Conservation (phyloP, 35 echinoderm and acorn worm species). For the Eucidaris tribuloides region DNA sequence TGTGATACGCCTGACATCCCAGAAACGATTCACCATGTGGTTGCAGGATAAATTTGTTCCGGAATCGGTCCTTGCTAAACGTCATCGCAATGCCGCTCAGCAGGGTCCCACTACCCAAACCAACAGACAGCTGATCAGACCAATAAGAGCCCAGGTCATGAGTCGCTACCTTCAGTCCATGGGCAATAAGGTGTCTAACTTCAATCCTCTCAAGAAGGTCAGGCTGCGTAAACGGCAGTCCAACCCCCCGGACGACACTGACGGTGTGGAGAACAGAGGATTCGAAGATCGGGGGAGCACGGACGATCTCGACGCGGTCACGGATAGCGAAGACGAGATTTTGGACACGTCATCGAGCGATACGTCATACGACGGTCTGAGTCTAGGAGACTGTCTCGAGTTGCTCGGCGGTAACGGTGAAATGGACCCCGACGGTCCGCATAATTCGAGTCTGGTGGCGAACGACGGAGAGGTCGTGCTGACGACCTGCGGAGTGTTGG, state of each 20-base stretch:
- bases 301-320: slow-evolving; percentile 24
- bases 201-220: slow-evolving; percentile 77
- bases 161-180: slow-evolving; percentile 76
- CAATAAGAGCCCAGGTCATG: slow-evolving; percentile 34
- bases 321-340: slow-evolving; percentile 40
- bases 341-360: slow-evolving; percentile 45
- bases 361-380: slow-evolving; percentile 65
- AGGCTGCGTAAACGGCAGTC: slow-evolving; percentile 48
- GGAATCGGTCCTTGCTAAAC: slow-evolving; percentile 62
- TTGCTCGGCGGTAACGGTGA: slow-evolving; percentile 52
- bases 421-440: slow-evolving; percentile 36
- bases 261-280: slow-evolving; percentile 8
- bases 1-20: slow-evolving; percentile 83
- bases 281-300: slow-evolving; percentile 9
- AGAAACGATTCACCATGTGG: slow-evolving; percentile 95
- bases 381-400: slow-evolving; percentile 80
- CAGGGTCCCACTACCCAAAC: slow-evolving; percentile 36
- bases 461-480: slow-evolving; percentile 85
- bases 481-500: slow-evolving; percentile 65
- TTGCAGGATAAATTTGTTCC: slow-evolving; percentile 85
- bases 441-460: slow-evolving; percentile 11
- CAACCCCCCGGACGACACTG: slow-evolving; percentile 23
- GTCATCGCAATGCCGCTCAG: neutral
- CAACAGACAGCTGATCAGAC: slow-evolving; percentile 29
- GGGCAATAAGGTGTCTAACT: slow-evolving; percentile 65